Base-by-base conservation (phyloP, 2,113 vertebrate species). In the Anser cygnoides region DNA sequence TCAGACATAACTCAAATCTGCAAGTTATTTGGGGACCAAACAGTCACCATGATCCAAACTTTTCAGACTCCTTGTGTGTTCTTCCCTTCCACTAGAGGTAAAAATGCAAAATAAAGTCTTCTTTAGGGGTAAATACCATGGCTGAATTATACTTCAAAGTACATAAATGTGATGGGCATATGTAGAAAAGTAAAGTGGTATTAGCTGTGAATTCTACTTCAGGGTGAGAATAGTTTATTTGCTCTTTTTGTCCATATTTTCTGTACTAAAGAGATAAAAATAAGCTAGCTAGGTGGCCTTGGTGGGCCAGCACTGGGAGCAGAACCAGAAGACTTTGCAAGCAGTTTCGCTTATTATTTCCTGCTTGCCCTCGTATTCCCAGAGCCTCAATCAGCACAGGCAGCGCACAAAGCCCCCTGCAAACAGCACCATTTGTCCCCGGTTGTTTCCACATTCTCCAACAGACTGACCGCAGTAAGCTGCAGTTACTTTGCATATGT, bases 381-480 rank as follows among this genome's bases (percentile, higher is more conserved):
- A 88, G 91, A 90, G 28, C 55, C 79, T 35, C 43, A 14, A 55
- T 82, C 54, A 79, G 71, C 58, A 65, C 29, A 3, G 5, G 77
- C 65, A 68, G 66, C 15, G 49, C 78, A 50, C 61, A 79, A 91
- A 79, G 3, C 10, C 57, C 37, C 70, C 73, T 62, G 81, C 70
- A 96, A 93, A 89, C 5, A 87, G 87, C 66, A 43, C 66, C 46
- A 9, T 65, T 95, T 96, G 57, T 87, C 94, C 91, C 89, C 77
- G 79, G 65, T 94, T 96, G 84, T 95, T 79, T 72, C 66, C 89
- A 31, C 19, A 39, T 20, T 65, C 54, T 71, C 84, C 74, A n/a
- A 33, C 50, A 61, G 21, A 46, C 26, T 46, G 81, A 87, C 90
- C 89, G 82, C 70, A 76, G 19, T 73, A 85, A 89, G 23, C 43